Percentiles rank a stretch among this genome's conserved stretches.
phyloP scores from a whole-genome alignment of 2,888 invertebrate species.

The Sphaeridia pumilis region DNA sequence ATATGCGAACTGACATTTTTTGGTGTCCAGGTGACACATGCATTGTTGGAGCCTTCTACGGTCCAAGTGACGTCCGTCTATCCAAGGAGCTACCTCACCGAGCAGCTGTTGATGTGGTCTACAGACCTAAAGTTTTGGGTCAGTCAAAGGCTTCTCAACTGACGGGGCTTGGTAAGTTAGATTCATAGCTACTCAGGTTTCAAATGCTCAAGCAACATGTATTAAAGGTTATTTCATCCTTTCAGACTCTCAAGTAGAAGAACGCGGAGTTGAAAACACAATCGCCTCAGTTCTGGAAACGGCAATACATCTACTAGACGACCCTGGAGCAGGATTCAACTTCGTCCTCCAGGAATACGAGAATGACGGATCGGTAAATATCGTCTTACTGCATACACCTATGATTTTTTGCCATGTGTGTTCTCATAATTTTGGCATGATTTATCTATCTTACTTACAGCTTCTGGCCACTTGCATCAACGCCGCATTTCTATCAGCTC shows the following conservation, averaged over 20 bases:
- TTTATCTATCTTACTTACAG: too few species aligned
- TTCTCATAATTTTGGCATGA: too few species aligned
- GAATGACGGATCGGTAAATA: conserved; percentile 32
- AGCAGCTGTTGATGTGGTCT: conserved; percentile 29
- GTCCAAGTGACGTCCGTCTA: conserved; percentile 29
- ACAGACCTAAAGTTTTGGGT: conserved; percentile 31
- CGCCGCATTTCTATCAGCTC: conserved; percentile 18
- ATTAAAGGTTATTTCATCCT: too few species aligned
- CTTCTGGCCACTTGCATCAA: conserved; percentile 20
- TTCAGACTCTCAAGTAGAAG: conserved; percentile 18
- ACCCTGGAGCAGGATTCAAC: conserved; percentile 29
- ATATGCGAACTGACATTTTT: too few species aligned
- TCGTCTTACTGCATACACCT: neutral
- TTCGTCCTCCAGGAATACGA: conserved; percentile 31
- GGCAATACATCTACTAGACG: conserved; percentile 26
- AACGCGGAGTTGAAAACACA: conserved; percentile 26
- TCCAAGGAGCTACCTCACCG: conserved; percentile 31
- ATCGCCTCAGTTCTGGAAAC: conserved; percentile 24
- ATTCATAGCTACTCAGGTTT: too few species aligned
- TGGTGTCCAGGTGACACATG: conserved; percentile 27
- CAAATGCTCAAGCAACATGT: too few species aligned
- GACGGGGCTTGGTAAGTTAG: conserved; percentile 9
- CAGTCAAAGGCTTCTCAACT: conserved; percentile 15
- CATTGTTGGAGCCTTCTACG: conserved; percentile 27
- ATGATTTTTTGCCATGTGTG: too few species aligned